Percentiles rank a stretch among this genome's conserved stretches.
Conservation (phyloP, 2,888 invertebrate species). For the Drosophila percnosoma region DNA sequence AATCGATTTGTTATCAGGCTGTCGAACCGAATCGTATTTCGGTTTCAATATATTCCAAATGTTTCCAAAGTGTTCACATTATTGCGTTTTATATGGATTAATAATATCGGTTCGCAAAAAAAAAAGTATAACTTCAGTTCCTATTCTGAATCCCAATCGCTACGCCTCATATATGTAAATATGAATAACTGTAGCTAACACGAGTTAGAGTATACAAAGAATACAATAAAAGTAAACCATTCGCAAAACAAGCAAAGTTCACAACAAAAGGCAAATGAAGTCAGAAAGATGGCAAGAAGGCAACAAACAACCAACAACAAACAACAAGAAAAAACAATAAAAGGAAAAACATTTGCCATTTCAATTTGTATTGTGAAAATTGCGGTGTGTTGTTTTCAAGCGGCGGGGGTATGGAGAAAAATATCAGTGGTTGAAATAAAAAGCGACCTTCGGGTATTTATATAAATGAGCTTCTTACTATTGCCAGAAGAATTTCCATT, state of each 20-base stretch:
- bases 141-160: neutral
- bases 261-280: conserved; percentile 43
- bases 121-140: neutral
- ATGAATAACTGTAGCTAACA: neutral
- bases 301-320: no score
- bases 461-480: conserved; percentile 47
- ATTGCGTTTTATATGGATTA: neutral
- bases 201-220: conserved; percentile 20
- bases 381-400: neutral
- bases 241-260: conserved; percentile 46
- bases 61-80: rapidly evolving
- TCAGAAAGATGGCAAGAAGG: neutral
- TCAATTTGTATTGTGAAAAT: conserved; percentile 57
- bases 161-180: neutral
- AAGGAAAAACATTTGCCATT: conserved; percentile 43
- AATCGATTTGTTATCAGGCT: neutral
- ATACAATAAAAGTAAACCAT: conserved; percentile 9
- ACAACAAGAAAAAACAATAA: neutral
- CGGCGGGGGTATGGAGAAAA: neutral
- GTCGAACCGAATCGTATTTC: neutral
- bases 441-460: conserved; percentile 29
- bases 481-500: conserved; percentile 39
- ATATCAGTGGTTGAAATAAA: conserved; percentile 39
- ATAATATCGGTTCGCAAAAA: no score
- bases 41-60: no score